Base-by-base conservation (phyloP, 2,797 vertebrate genomes). In the Pogoniulus pusillus region DNA sequence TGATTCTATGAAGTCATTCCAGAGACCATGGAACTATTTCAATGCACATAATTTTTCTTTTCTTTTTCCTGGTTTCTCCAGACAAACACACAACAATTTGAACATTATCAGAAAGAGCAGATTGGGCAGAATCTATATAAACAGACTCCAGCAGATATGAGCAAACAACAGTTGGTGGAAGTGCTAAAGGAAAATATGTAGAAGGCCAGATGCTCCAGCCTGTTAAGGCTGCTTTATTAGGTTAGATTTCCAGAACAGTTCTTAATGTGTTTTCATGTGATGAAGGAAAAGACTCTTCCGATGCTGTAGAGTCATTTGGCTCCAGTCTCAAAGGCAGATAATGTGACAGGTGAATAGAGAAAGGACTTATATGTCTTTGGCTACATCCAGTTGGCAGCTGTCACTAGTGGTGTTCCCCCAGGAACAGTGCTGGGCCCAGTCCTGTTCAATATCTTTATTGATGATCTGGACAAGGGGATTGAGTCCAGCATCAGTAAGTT, bases 151-250 rank as follows among this genome's bases (percentile, higher is more conserved):
- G 72, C 34, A 86, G 85, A 86, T 79, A 82, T 43, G 82, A 89
- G 69, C 78, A 91, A 93, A 93, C 89, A 93, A 93, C 92, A 93
- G 89, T 89, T 91, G 92, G 85, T 79, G 59, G 82, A 89, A 93
- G 49, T 59, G 54, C 82, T 86, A 62, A 91, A 66, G 82, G 89
- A 89, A 93, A 91, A 89, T 79, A 79, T 71, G 64, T 85, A 85
- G 54, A 91, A 75, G 73, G 54, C 77, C 89, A 93, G 89, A 89
- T 93, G 85, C 85, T 86, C 27, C 59, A 89, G 73, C 59, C 77
- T 91, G 59, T 82, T 66, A 82, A 82, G 78, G 19, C 82, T 63
- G 73, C 37, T 71, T 89, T 86, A 89, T 91, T 85, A 82, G 82
- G 70, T 64, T 83, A 62, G 49, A 47, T 74, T 65, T 66, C 63